Conservation (phyloP, 2,113 vertebrate species). For the Cavia aperea region DNA sequence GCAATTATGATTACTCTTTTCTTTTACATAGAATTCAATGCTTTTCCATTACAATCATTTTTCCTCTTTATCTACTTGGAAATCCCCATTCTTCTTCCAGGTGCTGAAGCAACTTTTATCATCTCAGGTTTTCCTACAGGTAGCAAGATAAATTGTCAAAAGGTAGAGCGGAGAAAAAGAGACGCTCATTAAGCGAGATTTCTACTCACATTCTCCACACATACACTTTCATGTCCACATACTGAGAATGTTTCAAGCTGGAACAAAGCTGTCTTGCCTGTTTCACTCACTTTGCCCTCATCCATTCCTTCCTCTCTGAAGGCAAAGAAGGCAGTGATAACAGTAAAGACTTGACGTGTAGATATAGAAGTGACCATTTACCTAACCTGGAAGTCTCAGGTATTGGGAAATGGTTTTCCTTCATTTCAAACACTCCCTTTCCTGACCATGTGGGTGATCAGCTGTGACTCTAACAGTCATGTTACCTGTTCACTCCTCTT, state of each 20-base stretch:
- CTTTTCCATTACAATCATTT: background rate
- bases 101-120: slow-evolving; percentile 67
- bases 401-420: background rate
- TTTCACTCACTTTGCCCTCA: slow-evolving; percentile 63
- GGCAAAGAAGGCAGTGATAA: slow-evolving; percentile 44
- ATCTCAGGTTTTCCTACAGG: slow-evolving; percentile 62
- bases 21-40: slow-evolving; percentile 15
- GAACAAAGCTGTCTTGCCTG: slow-evolving; percentile 60
- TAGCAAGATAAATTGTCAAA: slow-evolving; percentile 63
- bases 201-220: slow-evolving; percentile 61
- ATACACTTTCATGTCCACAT: slow-evolving; percentile 63
- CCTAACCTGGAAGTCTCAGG: background rate
- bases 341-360: slow-evolving; percentile 36
- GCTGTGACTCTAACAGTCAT: background rate
- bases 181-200: slow-evolving; percentile 71
- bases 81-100: slow-evolving; percentile 29
- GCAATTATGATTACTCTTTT: background rate
- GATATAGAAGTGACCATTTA: slow-evolving; percentile 51
- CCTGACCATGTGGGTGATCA: background rate
- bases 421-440: background rate
- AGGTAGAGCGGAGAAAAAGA: slow-evolving; percentile 65
- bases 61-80: background rate
- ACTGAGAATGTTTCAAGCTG: slow-evolving; percentile 62
- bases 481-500: background rate
- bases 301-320: slow-evolving; percentile 35